Evolutionary conservation across 2,113 vertebrate genomes (phyloP).

Genomic region (Chlorodrepanis virens): DNA sequence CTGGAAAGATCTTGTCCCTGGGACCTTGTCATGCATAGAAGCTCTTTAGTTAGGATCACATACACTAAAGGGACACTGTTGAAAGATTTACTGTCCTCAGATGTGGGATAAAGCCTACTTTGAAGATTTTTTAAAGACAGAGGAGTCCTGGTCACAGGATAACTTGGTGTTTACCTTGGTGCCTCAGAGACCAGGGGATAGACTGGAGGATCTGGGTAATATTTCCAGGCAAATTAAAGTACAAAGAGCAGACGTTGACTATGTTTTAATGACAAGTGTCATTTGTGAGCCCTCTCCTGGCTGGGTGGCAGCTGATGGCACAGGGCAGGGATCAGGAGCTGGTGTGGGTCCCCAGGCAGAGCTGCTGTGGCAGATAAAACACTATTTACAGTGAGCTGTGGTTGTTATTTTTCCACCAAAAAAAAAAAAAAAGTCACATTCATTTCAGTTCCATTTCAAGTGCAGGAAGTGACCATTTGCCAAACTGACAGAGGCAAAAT

Average conservation of each 20-base stretch:
- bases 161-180: not conserved
- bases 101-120: not conserved
- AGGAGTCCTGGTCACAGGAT: not conserved
- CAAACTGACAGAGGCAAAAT: conserved; percentile 34
- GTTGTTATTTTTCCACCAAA: not conserved
- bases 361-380: conserved; percentile 45
- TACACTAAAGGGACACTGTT: not conserved
- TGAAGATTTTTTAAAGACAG: not conserved
- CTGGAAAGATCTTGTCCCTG: not conserved
- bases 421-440: not conserved
- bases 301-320: not conserved
- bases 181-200: not conserved
- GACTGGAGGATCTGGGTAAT: not conserved
- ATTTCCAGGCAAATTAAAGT: not conserved
- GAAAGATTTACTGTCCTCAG: not conserved
- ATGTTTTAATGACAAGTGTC: not conserved
- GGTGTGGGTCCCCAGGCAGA: not conserved
- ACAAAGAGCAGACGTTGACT: not conserved
- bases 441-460: conserved; percentile 24
- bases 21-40: not conserved
- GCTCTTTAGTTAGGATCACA: not conserved
- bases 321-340: not conserved
- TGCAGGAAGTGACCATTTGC: conserved; percentile 59
- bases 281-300: not conserved
- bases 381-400: not conserved